A percentile compares a stretch with the other conserved stretches of the same genome.
Conservation (phyloP, 2,888 invertebrate genomes). For the Dyspetes luteomarginatus region DNA sequence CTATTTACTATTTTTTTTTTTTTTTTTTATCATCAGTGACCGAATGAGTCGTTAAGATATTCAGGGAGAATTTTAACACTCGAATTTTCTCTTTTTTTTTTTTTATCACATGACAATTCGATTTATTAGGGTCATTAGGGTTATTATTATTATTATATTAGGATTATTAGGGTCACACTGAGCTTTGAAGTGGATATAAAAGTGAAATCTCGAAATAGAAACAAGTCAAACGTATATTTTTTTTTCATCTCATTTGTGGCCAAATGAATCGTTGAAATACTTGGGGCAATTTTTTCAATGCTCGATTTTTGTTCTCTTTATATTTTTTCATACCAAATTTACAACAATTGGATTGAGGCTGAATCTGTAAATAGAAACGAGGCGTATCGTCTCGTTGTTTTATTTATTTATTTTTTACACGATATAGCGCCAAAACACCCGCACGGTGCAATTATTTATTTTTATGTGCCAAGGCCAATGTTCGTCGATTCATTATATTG, state of each 20-base stretch:
- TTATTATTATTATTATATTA: too few species aligned
- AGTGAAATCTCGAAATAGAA: background rate
- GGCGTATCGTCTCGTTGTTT: background rate
- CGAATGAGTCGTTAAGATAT: background rate
- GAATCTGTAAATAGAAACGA: too few species aligned
- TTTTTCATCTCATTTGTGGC: background rate
- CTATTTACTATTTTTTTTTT: constrained; percentile 10
- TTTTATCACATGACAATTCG: background rate
- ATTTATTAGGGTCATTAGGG: background rate
- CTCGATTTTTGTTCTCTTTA: background rate
- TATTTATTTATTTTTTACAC: constrained; percentile 6
- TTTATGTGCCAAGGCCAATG: constrained; percentile 49
- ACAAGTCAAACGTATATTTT: background rate
- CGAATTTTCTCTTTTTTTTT: background rate
- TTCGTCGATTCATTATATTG: constrained; percentile 22
- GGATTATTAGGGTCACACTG: background rate
- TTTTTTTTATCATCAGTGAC: background rate
- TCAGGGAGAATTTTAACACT: background rate
- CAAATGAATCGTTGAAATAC: too few species aligned
- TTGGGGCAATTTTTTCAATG: too few species aligned
- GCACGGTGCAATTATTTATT: constrained; percentile 42
- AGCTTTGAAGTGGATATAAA: background rate
- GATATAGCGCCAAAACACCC: constrained; percentile 29
- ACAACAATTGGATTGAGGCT: too few species aligned
- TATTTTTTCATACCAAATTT: too few species aligned